Percentiles rank a stretch among this genome's conserved stretches.
These are phyloP conservation scores for Molothrus ater DNA, from an alignment of 2,797 vertebrate species.

Conservation along the genomic window DNA sequence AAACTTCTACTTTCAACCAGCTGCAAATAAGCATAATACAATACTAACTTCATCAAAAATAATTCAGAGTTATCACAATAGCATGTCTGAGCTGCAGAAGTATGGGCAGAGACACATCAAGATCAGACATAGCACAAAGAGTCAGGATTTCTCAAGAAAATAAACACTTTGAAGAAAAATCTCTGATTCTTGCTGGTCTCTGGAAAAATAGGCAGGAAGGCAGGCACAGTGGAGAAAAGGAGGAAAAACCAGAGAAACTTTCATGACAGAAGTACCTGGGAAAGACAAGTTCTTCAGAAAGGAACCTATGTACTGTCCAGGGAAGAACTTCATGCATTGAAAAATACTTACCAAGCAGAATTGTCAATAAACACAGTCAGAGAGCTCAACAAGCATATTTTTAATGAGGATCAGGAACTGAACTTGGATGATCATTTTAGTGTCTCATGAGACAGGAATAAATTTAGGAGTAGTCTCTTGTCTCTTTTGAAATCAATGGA, in stretches of 20 bases:
- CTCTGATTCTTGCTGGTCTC: not conserved
- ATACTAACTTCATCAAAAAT: not conserved
- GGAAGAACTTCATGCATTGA: not conserved
- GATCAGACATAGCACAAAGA: not conserved
- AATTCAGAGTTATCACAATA: not conserved
- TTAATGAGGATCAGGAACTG: not conserved
- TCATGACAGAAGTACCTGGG: not conserved
- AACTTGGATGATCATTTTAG: not conserved
- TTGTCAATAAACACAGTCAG: not conserved
- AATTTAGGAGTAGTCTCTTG: not conserved
- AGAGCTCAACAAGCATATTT: not conserved
- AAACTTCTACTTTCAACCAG: constrained; percentile 9
- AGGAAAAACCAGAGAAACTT: not conserved
- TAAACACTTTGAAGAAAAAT: not conserved
- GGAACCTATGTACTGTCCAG: too few relatives aligned
- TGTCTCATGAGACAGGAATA: not conserved
- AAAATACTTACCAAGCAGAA: not conserved
- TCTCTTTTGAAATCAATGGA: not conserved
- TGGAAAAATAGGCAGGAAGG: not conserved
- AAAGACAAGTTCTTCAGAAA: not conserved
- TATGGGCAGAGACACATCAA: not conserved
- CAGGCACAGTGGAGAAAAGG: not conserved
- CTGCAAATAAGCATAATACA: not conserved
- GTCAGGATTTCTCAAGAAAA: not conserved
- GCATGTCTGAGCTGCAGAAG: not conserved